Evolutionary conservation across 2,113 vertebrate species (phyloP).

Genomic region (Melanotaenia duboulayi): DNA sequence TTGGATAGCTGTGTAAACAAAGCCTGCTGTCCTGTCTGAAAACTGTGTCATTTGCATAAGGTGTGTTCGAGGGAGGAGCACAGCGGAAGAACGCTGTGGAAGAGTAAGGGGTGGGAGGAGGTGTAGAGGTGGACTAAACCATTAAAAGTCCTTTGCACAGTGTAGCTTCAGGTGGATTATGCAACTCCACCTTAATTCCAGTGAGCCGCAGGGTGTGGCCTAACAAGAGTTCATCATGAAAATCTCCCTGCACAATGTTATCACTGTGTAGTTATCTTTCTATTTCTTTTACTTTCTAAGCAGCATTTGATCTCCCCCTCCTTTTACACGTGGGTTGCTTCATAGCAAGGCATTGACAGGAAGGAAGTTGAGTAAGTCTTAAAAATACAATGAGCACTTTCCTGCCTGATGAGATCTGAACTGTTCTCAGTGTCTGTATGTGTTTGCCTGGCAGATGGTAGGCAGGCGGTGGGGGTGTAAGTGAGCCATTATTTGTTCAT

Average conservation of each 20-base stretch:
- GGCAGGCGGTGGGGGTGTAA: slow-evolving; percentile 4
- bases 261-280: slow-evolving; percentile 24
- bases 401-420: slow-evolving; percentile 59
- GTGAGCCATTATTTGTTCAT: slow-evolving; percentile 13
- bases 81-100: slow-evolving; percentile 43
- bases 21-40: slow-evolving; percentile 77
- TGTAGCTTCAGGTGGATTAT: slow-evolving; percentile 68
- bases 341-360: slow-evolving; percentile 67
- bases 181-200: slow-evolving; percentile 66
- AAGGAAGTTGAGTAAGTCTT: slow-evolving; percentile 80
- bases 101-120: slow-evolving; percentile 59
- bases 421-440: slow-evolving; percentile 30
- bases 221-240: slow-evolving; percentile 49
- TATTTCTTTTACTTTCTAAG: slow-evolving; percentile 20
- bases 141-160: slow-evolving; percentile 73
- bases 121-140: slow-evolving; percentile 78
- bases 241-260: slow-evolving; percentile 33
- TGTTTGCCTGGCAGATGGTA: slow-evolving; percentile 27
- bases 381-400: slow-evolving; percentile 54
- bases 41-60: slow-evolving; percentile 83
- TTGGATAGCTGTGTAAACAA: slow-evolving; percentile 82
- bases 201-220: slow-evolving; percentile 51
- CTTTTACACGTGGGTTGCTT: slow-evolving; percentile 2
- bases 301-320: slow-evolving; percentile 19
- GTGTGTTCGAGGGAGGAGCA: slow-evolving; percentile 83